These are phyloP conservation scores for Sceliomorpha sp. DNA, from an alignment of 2,888 invertebrate species.

Conservation along the genomic window DNA sequence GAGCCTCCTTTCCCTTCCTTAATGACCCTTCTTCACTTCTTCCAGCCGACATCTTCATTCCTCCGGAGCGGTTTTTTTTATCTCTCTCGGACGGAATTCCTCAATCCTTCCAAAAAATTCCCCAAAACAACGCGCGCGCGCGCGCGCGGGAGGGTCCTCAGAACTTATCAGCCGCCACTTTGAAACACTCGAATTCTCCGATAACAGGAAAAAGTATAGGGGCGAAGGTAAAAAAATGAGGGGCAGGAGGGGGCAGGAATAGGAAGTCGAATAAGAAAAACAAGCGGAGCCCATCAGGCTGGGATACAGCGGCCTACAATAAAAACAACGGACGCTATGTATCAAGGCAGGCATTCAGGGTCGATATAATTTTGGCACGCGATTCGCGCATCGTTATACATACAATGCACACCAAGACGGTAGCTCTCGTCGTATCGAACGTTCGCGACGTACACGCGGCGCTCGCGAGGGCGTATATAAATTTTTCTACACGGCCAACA, in stretches of 20 bases:
- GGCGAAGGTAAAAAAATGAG: constrained; percentile 18
- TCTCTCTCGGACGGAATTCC: constrained; percentile 36
- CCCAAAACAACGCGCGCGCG: no score
- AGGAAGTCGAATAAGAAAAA: no score
- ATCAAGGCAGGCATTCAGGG: constrained; percentile 67
- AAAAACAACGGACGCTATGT: constrained; percentile 66
- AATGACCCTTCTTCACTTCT: constrained; percentile 7
- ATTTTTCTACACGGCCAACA: constrained; percentile 21
- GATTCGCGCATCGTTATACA: constrained; percentile 65
- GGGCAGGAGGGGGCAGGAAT: no score
- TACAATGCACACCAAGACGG: constrained; percentile 41
- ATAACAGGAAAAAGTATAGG: constrained; percentile 36
- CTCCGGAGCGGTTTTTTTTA: constrained; percentile 30
- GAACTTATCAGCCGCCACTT: constrained; percentile 41
- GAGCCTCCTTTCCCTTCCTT: constrained; percentile 20
- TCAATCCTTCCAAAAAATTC: constrained; percentile 51
- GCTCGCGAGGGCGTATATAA: no score
- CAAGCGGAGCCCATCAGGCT: constrained; percentile 20
- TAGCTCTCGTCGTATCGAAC: constrained; percentile 28
- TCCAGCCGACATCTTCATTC: constrained; percentile 42
- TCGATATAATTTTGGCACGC: constrained; percentile 76
- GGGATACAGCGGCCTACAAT: constrained; percentile 57
- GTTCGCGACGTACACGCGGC: constrained; percentile 20
- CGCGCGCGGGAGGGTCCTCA: constrained; percentile 26
- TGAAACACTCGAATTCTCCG: constrained; percentile 43